Evolutionary conservation across 2,888 invertebrate genomes (phyloP).

Genomic region (Penaeus monodon): DNA sequence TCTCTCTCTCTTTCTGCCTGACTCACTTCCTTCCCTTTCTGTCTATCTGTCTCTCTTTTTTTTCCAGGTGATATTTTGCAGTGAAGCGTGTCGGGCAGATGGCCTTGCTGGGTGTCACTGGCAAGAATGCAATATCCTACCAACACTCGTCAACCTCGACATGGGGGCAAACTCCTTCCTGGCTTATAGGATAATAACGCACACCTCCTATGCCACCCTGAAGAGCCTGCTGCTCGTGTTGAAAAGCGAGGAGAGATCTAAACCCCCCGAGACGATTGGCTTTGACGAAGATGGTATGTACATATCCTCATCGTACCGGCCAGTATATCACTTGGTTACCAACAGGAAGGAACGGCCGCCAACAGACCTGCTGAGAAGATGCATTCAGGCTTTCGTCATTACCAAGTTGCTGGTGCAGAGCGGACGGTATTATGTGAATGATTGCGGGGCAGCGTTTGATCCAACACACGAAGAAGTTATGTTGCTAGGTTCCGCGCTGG

Average conservation of each 20-base stretch:
- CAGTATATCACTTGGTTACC: conserved; percentile 21
- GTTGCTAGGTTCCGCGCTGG: background rate
- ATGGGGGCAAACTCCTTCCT: background rate
- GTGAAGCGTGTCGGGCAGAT: conserved; percentile 2
- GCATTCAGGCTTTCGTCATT: conserved; percentile 7
- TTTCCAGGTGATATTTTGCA: conserved; percentile 24
- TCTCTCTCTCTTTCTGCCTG: too few species aligned
- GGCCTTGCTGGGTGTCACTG: background rate
- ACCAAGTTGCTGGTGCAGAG: conserved; percentile 21
- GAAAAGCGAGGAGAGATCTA: background rate
- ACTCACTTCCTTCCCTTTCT: too few species aligned
- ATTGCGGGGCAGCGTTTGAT: conserved; percentile 2
- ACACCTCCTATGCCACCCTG: background rate
- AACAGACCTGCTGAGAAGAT: background rate
- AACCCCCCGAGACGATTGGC: background rate
- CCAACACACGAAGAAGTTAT: conserved; percentile 13
- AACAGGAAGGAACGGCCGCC: background rate
- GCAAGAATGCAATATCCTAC: conserved; percentile 2
- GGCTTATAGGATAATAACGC: background rate
- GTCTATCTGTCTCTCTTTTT: background rate
- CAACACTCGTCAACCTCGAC: background rate
- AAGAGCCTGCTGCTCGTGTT: conserved; percentile 4
- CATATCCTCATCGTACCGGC: background rate
- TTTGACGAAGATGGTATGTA: conserved; percentile 12
- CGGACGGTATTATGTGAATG: background rate